phyloP scores from a whole-genome alignment of 1,140 invertebrate genomes.

The Drosophila pallidifrons region DNA sequence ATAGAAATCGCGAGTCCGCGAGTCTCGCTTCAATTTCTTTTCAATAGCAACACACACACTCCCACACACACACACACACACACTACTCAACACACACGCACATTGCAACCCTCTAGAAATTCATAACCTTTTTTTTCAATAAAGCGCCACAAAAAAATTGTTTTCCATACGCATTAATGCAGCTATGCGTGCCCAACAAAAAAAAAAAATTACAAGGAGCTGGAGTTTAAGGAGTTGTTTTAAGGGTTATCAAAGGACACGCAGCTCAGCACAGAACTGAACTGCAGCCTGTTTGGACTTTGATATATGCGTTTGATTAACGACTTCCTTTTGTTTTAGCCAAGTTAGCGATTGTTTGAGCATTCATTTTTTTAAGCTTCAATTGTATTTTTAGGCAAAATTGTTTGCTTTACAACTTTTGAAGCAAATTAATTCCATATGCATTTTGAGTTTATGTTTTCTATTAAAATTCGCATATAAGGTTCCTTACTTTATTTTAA shows the following conservation, averaged over 20 bases:
- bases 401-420: background rate
- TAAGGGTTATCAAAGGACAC: constrained; percentile 8
- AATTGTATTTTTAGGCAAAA: background rate
- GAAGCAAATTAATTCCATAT: too few relatives aligned
- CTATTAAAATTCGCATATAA: too few relatives aligned
- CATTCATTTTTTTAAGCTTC: background rate
- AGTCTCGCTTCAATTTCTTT: constrained; percentile 57
- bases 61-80: constrained; percentile 16
- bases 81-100: background rate
- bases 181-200: constrained; percentile 64
- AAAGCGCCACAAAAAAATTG: constrained; percentile 56
- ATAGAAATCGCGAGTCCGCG: constrained; percentile 55
- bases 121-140: constrained; percentile 53
- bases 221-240: constrained; percentile 2
- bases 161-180: constrained; percentile 83
- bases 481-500: too few relatives aligned
- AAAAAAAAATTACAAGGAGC: background rate
- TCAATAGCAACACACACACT: constrained; percentile 47
- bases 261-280: background rate
- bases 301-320: constrained; percentile 45
- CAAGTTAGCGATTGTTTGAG: background rate
- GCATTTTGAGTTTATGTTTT: too few relatives aligned
- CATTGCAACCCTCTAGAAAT: constrained; percentile 60
- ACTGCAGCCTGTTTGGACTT: constrained; percentile 17
- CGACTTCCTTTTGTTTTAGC: constrained; percentile 45